Evolutionary conservation across 1,140 invertebrate species (phyloP).

Genomic region (Anthonomus grandis): DNA sequence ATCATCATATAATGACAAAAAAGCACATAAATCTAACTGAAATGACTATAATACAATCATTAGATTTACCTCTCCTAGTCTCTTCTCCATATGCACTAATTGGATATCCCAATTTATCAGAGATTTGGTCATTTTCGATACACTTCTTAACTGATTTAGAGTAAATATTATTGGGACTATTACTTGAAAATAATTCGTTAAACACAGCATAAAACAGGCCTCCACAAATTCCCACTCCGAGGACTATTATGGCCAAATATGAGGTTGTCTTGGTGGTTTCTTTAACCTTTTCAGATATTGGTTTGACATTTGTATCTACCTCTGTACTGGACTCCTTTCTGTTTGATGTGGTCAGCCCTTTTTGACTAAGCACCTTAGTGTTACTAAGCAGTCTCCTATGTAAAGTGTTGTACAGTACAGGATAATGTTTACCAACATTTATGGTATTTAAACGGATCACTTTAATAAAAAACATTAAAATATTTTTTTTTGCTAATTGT

Average conservation of each 20-base stretch:
- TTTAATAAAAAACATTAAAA: no score
- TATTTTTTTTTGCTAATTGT: no score
- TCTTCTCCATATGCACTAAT: constrained; percentile 87
- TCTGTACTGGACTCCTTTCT: constrained; percentile 29
- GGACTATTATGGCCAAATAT: constrained; percentile 75
- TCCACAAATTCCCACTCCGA: constrained; percentile 72
- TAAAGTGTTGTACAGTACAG: neutral
- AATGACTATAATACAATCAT: no score
- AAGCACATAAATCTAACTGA: no score
- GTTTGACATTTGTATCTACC: constrained; percentile 57
- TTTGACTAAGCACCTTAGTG: constrained; percentile 5
- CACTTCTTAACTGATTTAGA: constrained; percentile 72
- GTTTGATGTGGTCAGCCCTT: constrained; percentile 11
- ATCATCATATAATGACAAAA: no score
- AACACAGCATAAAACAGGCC: constrained; percentile 80
- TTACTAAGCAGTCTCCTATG: constrained; percentile 7
- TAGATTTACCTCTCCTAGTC: constrained; percentile 57
- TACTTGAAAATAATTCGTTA: constrained; percentile 80
- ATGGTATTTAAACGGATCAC: no score
- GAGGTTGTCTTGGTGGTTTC: constrained; percentile 82
- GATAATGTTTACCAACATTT: neutral
- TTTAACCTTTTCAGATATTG: constrained; percentile 72
- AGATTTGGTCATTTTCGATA: constrained; percentile 62
- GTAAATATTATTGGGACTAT: constrained; percentile 83
- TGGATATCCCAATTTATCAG: constrained; percentile 76